Evolutionary conservation across 2,113 vertebrate species (phyloP).

Genomic region (Limnothrissa miodon): DNA sequence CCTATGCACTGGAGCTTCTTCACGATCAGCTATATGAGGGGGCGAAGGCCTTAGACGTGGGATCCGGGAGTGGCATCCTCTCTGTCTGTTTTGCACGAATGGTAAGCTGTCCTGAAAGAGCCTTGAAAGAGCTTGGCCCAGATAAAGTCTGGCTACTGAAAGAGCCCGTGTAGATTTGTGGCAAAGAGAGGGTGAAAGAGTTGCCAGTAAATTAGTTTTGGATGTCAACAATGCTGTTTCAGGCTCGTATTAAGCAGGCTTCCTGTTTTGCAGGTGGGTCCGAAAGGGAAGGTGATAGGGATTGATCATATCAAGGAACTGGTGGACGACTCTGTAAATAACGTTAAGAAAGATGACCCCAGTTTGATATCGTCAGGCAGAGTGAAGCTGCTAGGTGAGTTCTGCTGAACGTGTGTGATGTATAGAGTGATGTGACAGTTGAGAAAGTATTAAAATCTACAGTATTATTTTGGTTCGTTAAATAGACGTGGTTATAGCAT

Average conservation of each 20-base stretch:
- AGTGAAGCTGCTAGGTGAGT: constrained; percentile 88
- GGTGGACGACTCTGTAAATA: constrained; percentile 94
- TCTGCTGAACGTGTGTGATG: not conserved
- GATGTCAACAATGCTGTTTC: not conserved
- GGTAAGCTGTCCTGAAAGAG: constrained; percentile 74
- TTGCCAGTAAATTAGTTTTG: not conserved
- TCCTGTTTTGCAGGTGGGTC: constrained; percentile 80
- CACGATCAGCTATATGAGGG: constrained; percentile 93
- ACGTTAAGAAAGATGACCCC: constrained; percentile 95
- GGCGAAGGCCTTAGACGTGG: constrained; percentile 95
- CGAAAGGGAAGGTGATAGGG: constrained; percentile 93
- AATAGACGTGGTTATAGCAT: too few relatives aligned
- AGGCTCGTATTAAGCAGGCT: not conserved
- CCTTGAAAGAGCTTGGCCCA: not conserved
- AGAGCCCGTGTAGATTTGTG: not conserved
- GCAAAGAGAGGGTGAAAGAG: not conserved
- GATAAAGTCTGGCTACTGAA: not conserved
- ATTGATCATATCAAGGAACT: constrained; percentile 99
- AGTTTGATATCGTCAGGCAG: constrained; percentile 89
- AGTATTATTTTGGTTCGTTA: too few relatives aligned
- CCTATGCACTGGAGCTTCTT: constrained; percentile 94
- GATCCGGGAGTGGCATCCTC: constrained; percentile 96
- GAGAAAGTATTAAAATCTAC: not conserved
- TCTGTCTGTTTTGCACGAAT: constrained; percentile 95
- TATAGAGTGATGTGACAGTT: not conserved